Evolutionary conservation across 2,113 vertebrate genomes (phyloP).

Genomic region (Notothenia coriiceps): DNA sequence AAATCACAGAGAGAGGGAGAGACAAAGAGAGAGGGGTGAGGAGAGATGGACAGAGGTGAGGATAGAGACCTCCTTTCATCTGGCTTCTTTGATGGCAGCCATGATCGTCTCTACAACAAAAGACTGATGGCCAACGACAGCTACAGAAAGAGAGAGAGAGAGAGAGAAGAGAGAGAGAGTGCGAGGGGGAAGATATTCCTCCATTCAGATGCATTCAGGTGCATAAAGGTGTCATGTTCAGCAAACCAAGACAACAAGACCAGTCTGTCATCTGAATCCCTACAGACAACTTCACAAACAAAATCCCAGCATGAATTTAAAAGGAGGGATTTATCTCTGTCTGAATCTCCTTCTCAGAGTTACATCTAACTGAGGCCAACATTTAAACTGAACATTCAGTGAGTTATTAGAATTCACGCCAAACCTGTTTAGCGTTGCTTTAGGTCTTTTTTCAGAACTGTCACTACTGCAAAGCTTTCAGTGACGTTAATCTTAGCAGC

Average conservation of each 20-base stretch:
- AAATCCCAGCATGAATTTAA: slow-evolving; percentile 47
- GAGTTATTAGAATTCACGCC: background rate
- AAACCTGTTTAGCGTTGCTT: background rate
- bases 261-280: slow-evolving; percentile 61
- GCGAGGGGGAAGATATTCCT: slow-evolving; percentile 53
- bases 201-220: slow-evolving; percentile 68
- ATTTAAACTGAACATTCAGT: slow-evolving; percentile 29
- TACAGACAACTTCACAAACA: slow-evolving; percentile 53
- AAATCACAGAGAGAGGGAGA: slow-evolving; percentile 64
- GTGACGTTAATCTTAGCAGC: background rate
- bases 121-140: slow-evolving; percentile 68
- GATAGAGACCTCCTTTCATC: slow-evolving; percentile 82
- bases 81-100: slow-evolving; percentile 77
- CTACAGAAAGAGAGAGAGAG: slow-evolving; percentile 47
- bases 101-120: slow-evolving; percentile 75
- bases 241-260: slow-evolving; percentile 63
- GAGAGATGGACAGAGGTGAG: slow-evolving; percentile 79
- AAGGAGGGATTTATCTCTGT: slow-evolving; percentile 34
- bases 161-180: background rate
- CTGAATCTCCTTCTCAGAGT: slow-evolving; percentile 8
- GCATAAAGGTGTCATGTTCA: slow-evolving; percentile 75
- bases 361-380: slow-evolving; percentile 18
- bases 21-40: slow-evolving; percentile 63
- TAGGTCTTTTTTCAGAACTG: slow-evolving; percentile 1
- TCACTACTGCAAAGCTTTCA: slow-evolving; percentile 3